These are phyloP conservation scores for Strix occidentalis DNA, from an alignment of 2,797 vertebrate genomes.

Conservation along the genomic window DNA sequence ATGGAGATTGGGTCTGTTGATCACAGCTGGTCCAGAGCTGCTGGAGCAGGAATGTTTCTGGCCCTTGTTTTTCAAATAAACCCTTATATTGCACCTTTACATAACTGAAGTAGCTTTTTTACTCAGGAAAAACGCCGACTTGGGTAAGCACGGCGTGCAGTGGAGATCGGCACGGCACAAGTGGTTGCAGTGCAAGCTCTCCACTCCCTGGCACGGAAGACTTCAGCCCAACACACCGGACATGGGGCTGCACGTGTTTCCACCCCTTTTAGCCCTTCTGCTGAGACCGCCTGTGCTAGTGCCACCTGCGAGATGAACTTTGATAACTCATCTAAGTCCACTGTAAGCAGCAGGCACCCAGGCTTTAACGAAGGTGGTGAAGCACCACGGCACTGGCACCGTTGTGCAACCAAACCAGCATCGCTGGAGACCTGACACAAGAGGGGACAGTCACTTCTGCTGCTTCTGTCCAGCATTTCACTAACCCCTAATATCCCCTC, in stretches of 20 bases:
- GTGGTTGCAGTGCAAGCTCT: rapidly evolving
- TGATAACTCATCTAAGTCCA: background rate
- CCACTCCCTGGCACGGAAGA: background rate
- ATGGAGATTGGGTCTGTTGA: rapidly evolving
- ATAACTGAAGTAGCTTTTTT: background rate
- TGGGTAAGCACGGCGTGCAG: rapidly evolving
- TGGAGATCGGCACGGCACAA: background rate
- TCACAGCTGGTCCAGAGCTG: background rate
- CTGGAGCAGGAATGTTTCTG: background rate
- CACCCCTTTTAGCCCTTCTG: background rate
- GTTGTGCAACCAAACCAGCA: background rate
- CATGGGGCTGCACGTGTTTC: rapidly evolving
- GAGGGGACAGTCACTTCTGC: background rate
- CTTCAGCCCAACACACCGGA: background rate
- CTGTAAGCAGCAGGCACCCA: background rate
- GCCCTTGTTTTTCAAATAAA: background rate
- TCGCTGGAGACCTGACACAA: rapidly evolving
- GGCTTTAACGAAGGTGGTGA: background rate
- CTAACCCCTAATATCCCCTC: background rate
- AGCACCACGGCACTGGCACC: rapidly evolving
- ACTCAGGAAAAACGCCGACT: background rate
- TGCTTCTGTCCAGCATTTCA: background rate
- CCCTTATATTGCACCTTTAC: background rate
- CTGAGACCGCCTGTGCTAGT: rapidly evolving
- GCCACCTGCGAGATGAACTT: background rate